These are phyloP conservation scores for Drosophila meridiana DNA, from an alignment of 2,888 invertebrate genomes.

Conservation along the genomic window DNA sequence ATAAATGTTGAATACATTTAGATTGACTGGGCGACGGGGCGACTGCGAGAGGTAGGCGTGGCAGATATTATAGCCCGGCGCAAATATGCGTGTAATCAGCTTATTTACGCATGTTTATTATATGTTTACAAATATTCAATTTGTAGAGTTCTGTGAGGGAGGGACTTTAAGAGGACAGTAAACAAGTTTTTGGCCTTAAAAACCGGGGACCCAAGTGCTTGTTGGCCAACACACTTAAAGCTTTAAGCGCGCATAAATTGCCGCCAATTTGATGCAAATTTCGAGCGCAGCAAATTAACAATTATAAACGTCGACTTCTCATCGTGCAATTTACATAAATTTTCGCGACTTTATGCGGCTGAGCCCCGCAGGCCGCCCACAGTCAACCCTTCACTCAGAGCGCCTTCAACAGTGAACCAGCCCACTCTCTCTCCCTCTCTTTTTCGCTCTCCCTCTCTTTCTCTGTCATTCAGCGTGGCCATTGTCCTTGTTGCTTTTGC, in stretches of 20 bases:
- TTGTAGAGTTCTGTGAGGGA: conserved; percentile 53
- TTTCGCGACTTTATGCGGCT: conserved; percentile 41
- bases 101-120: conserved; percentile 80
- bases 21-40: conserved; percentile 22
- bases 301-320: conserved; percentile 51
- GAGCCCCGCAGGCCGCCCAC: background rate
- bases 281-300: conserved; percentile 43
- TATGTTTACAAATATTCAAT: conserved; percentile 61
- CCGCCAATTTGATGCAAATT: conserved; percentile 44
- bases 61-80: conserved; percentile 41
- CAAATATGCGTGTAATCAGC: conserved; percentile 83
- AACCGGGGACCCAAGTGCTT: background rate
- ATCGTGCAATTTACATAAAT: conserved; percentile 62
- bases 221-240: conserved; percentile 5
- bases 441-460: background rate
- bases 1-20: conserved; percentile 54
- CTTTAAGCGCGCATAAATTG: conserved; percentile 32
- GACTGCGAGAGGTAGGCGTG: too few relatives aligned
- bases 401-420: background rate
- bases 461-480: conserved; percentile 28
- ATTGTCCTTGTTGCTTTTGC: conserved; percentile 49
- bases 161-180: conserved; percentile 45
- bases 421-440: background rate
- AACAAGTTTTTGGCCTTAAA: conserved; percentile 24
- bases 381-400: conserved; percentile 15